phyloP scores from a whole-genome alignment of 2,888 invertebrate genomes.

The Coelogynopora nodosa region DNA sequence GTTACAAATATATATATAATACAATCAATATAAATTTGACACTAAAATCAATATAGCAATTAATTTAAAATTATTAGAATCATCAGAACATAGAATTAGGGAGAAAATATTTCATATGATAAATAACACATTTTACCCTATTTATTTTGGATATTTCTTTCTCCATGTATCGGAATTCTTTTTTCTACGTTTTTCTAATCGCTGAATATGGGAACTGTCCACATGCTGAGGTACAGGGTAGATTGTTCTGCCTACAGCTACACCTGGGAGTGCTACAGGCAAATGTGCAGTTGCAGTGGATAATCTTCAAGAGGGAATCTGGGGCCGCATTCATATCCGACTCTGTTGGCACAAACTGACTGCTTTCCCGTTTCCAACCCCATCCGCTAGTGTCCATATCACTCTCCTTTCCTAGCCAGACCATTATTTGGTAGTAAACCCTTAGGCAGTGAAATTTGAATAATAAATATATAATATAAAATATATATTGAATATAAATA shows the following conservation, averaged over 20 bases:
- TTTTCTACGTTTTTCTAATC: too few relatives aligned
- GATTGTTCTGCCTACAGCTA: constrained; percentile 37
- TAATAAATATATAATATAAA: too few relatives aligned
- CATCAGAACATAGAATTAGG: too few relatives aligned
- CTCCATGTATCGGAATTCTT: too few relatives aligned
- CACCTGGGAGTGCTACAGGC: constrained; percentile 36
- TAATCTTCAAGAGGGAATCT: constrained; percentile 34
- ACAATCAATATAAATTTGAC: too few relatives aligned
- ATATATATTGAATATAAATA: too few relatives aligned
- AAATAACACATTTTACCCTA: too few relatives aligned
- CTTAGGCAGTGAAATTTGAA: constrained; percentile 36
- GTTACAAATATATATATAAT: too few relatives aligned
- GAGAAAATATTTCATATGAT: too few relatives aligned
- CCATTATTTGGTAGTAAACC: constrained; percentile 41
- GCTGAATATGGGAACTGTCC: constrained; percentile 42
- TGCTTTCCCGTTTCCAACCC: constrained; percentile 38
- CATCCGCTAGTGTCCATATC: constrained; percentile 37
- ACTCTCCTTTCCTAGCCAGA: constrained; percentile 36
- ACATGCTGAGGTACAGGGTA: constrained; percentile 41
- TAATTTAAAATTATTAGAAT: too few relatives aligned
- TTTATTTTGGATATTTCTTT: too few relatives aligned
- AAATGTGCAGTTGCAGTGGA: constrained; percentile 44
- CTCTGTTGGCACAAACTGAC: constrained; percentile 37
- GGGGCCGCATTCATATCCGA: constrained; percentile 6
- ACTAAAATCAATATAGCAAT: too few relatives aligned